These are phyloP conservation scores for Chrysodeixis includens DNA, from an alignment of 2,888 invertebrate species.

Conservation along the genomic window DNA sequence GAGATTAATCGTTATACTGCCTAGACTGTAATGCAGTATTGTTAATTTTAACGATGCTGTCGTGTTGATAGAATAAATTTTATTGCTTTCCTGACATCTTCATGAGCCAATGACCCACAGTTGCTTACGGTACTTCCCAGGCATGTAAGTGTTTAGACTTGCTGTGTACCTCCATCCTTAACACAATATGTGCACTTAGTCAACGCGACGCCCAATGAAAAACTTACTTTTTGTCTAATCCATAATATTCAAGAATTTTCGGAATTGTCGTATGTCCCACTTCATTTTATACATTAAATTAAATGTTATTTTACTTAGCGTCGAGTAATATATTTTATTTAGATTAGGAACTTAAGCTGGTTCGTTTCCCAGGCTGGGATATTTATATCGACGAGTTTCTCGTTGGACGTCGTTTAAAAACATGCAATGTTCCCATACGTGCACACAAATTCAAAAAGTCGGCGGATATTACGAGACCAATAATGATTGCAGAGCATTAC, in stretches of 20 bases:
- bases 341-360: conserved; percentile 25
- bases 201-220: conserved; percentile 42
- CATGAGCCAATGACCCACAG: conserved; percentile 83
- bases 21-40: conserved; percentile 64
- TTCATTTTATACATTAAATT: neutral
- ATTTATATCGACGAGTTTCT: conserved; percentile 49
- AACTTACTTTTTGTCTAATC: conserved; percentile 29
- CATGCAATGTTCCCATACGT: conserved; percentile 55
- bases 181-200: conserved; percentile 58
- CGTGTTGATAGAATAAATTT: conserved; percentile 73
- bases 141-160: conserved; percentile 61
- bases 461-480: conserved; percentile 49
- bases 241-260: conserved; percentile 20
- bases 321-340: conserved; percentile 37
- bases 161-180: conserved; percentile 72
- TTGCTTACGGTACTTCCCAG: conserved; percentile 79
- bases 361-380: conserved; percentile 42
- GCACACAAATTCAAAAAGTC: conserved; percentile 43
- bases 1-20: conserved; percentile 60
- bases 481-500: conserved; percentile 64
- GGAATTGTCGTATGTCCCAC: conserved; percentile 7
- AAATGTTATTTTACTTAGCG: conserved; percentile 16
- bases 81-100: conserved; percentile 80
- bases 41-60: conserved; percentile 72
- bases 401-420: conserved; percentile 53